These are phyloP conservation scores for Acleris sparsana DNA, from an alignment of 2,888 invertebrate genomes.

Conservation along the genomic window DNA sequence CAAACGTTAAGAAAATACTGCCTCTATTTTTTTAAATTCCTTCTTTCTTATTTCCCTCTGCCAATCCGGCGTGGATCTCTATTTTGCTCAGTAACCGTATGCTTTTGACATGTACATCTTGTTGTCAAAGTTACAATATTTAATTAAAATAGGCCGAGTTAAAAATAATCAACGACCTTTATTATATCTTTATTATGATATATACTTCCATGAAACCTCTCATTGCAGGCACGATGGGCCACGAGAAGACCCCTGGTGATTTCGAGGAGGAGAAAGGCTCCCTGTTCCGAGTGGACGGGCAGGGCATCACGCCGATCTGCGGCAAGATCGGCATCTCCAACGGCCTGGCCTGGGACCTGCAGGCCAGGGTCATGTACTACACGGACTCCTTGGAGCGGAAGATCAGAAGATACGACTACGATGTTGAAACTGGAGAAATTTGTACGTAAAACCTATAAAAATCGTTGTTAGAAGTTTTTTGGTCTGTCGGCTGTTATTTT, in stretches of 20 bases:
- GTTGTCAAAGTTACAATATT: too few species aligned
- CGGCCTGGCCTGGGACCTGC: conserved; percentile 89
- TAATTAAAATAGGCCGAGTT: too few species aligned
- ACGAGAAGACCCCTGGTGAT: conserved; percentile 68
- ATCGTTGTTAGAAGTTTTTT: not conserved
- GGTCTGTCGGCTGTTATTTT: too few species aligned
- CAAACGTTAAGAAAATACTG: too few species aligned
- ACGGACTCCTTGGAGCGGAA: conserved; percentile 87
- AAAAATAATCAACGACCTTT: too few species aligned
- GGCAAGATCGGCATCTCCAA: conserved; percentile 86
- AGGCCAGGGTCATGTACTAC: conserved; percentile 87
- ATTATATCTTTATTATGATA: too few species aligned
- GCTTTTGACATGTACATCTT: too few species aligned
- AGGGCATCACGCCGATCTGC: conserved; percentile 49
- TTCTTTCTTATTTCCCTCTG: too few species aligned
- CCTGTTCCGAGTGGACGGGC: conserved; percentile 69
- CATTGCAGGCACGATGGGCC: conserved; percentile 82
- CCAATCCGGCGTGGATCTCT: too few species aligned
- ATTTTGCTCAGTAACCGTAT: too few species aligned
- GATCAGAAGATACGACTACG: conserved; percentile 88
- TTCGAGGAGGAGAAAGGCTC: conserved; percentile 69
- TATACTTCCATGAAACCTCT: not conserved
- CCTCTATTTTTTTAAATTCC: too few species aligned
- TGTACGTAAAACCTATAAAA: conserved; percentile 68
- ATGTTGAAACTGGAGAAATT: conserved; percentile 85